Conservation (phyloP, 2,797 vertebrate species). For the Synaphobranchus kaupii region DNA sequence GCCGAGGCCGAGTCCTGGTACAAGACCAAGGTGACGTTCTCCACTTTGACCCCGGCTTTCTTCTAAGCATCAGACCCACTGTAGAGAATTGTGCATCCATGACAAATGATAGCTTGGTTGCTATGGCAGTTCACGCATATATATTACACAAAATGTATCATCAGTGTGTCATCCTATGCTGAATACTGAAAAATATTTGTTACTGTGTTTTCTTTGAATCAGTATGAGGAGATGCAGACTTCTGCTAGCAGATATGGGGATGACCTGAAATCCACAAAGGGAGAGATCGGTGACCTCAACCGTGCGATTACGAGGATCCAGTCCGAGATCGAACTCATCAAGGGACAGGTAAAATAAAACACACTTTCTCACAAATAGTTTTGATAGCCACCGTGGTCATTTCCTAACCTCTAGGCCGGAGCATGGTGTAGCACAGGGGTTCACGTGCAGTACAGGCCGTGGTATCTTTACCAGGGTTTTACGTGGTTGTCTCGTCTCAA, state of each 20-base stretch:
- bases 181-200: background rate
- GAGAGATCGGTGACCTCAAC: conserved; percentile 85
- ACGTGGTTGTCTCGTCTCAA: background rate
- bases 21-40: conserved; percentile 81
- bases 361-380: background rate
- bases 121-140: background rate
- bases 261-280: conserved; percentile 77
- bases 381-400: background rate
- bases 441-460: too few species aligned
- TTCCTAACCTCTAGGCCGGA: background rate
- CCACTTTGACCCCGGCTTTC: background rate
- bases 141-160: background rate
- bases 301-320: conserved; percentile 89
- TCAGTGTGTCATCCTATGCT: background rate
- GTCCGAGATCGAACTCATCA: conserved; percentile 83
- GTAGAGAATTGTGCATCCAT: background rate
- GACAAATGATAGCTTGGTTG: background rate
- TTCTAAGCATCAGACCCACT: background rate
- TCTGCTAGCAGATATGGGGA: conserved; percentile 77
- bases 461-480: background rate
- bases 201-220: background rate
- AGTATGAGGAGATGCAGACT: conserved; percentile 81
- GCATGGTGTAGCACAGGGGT: background rate
- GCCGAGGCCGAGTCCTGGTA: conserved; percentile 91
- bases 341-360: conserved; percentile 81